phyloP scores from a whole-genome alignment of 2,888 invertebrate genomes.

The Silvanus unidentatus region DNA sequence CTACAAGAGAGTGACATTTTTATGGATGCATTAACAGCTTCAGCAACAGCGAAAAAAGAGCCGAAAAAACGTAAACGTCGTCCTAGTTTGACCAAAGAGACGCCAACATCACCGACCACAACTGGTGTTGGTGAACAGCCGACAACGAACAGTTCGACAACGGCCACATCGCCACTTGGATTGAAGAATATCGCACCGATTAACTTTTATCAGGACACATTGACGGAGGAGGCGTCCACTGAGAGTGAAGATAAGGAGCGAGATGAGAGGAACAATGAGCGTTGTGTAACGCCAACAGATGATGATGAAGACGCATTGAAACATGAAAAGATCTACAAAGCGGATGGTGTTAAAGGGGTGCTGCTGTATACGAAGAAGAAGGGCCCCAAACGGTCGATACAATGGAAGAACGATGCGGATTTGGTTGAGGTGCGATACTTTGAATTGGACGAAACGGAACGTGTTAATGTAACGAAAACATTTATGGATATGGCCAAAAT shows the following conservation, averaged over 20 bases:
- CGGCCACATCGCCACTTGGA: slow-evolving; percentile 38
- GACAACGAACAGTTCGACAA: slow-evolving; percentile 13
- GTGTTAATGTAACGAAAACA: slow-evolving; percentile 88
- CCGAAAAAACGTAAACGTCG: slow-evolving; percentile 74
- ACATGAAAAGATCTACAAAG: slow-evolving; percentile 18
- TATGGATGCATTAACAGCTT: slow-evolving; percentile 84
- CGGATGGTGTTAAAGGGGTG: slow-evolving; percentile 63
- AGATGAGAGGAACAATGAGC: slow-evolving; percentile 32
- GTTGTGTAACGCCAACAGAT: slow-evolving; percentile 32
- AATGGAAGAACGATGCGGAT: slow-evolving; percentile 75
- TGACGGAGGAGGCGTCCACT: slow-evolving; percentile 44
- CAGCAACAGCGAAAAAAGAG: slow-evolving; percentile 66
- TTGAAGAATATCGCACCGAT: slow-evolving; percentile 54
- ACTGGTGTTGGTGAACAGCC: slow-evolving; percentile 14
- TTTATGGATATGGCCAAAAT: slow-evolving; percentile 89
- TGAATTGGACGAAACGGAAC: slow-evolving; percentile 91
- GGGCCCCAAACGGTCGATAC: slow-evolving; percentile 67
- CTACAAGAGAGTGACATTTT: slow-evolving; percentile 89
- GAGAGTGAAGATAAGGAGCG: slow-evolving; percentile 39
- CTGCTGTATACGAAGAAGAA: slow-evolving; percentile 67
- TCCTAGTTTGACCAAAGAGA: slow-evolving; percentile 63
- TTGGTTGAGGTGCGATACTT: slow-evolving; percentile 83
- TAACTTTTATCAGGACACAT: slow-evolving; percentile 86
- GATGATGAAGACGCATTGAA: slow-evolving; percentile 41
- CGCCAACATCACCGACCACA: slow-evolving; percentile 36